Conservation (phyloP, 2,113 vertebrate species). For the Marmota flaviventris region DNA sequence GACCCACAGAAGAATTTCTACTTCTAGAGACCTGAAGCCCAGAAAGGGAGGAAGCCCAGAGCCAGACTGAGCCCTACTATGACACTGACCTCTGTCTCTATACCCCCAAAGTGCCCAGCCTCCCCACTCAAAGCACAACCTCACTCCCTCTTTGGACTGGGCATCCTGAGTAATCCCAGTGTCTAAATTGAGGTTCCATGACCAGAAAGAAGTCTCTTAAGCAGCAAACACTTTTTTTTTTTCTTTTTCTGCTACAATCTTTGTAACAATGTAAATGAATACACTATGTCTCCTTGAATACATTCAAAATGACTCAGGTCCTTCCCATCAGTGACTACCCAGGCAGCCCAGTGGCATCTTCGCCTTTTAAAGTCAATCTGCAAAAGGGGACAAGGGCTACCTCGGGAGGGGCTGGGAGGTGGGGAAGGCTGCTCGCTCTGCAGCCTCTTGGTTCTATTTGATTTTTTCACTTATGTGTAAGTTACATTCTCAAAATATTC, state of each 20-base stretch:
- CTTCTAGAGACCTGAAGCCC: neutral
- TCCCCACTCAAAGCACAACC: neutral
- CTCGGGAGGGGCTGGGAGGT: rapidly evolving
- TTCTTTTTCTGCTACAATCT: neutral
- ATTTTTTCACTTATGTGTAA: neutral
- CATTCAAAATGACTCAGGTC: neutral
- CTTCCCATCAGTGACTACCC: neutral
- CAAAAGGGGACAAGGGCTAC: neutral
- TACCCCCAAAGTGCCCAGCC: neutral
- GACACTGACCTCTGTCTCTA: neutral
- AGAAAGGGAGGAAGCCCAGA: neutral
- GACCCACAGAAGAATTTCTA: neutral
- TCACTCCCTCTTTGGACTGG: rapidly evolving
- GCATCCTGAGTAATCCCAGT: neutral
- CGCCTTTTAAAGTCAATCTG: neutral
- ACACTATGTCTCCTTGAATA: neutral
- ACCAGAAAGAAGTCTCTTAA: rapidly evolving
- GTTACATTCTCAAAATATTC: neutral
- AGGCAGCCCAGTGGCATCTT: neutral
- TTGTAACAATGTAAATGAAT: neutral
- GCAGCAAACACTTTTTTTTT: neutral
- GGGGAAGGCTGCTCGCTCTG: rapidly evolving
- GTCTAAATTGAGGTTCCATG: neutral
- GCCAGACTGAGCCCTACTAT: neutral
- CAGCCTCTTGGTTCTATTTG: neutral